Base-by-base conservation (phyloP, 2,113 vertebrate genomes). In the Clarias magur region DNA sequence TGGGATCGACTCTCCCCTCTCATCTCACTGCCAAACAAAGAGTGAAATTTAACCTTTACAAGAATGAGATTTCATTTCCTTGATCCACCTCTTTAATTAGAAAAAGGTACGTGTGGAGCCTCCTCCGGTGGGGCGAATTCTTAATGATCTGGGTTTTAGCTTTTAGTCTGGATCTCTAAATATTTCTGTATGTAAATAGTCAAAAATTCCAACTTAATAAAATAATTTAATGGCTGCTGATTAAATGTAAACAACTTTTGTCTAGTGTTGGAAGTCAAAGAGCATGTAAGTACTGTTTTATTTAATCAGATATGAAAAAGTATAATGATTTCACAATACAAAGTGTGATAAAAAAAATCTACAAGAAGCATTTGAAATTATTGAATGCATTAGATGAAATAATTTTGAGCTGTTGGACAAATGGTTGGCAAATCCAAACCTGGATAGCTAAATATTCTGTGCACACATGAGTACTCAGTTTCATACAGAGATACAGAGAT, bases 11-110 rank as follows among this genome's bases (percentile, higher is more conserved):
- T 70, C 62, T 68, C 63, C 87, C 60, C 38, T 68, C 78, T 89
- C 89, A 88, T 88, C 82, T 86, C 42, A 53, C 70, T 72, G 70
- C 62, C 75, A 89, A 89, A 89, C 86, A 89, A 85, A 90, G 89
- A 90, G 92, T 87, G 89, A 91, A 91, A 90, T 89, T 76, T 87
- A 91, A 92, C 80, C 90, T 93, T 93, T 91, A 89, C 83, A 86
- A 87, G 83, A 82, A 89, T 80, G 54, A 91, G 86, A 90, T 88
- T 90, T 91, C 34, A 85, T 88, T 88, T 91, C 82, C 87, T 87
- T 89, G 78, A 90, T 91, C 87, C 80, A 80, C 60, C 85, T 80
- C 85, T 88, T 23, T 89, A 90, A 92, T 87, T 88, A 87, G 89
- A 90, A 90, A 86, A 79, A 79, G 80, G 48, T 79, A 57, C 19